phyloP scores from a whole-genome alignment of 2,797 vertebrate genomes.

The Esox lucius region DNA sequence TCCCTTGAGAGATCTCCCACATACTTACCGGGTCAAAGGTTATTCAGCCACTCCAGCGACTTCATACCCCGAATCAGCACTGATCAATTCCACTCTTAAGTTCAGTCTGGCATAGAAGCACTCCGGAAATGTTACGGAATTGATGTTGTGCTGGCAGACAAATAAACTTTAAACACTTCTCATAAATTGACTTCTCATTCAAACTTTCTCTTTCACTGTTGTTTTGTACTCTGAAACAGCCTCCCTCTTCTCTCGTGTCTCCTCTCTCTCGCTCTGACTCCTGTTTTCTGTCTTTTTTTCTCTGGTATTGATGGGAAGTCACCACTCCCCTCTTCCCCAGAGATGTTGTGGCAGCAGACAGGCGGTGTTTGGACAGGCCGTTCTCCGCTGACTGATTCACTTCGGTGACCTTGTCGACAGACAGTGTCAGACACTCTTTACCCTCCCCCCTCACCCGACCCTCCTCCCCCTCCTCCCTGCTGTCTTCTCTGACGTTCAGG shows the following conservation, averaged over 20 bases:
- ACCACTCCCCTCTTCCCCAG: conserved; percentile 49
- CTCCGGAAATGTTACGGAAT: conserved; percentile 55
- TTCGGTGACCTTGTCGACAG: conserved; percentile 47
- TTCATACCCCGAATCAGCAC: conserved; percentile 24
- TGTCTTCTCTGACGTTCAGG: not conserved
- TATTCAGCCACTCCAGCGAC: conserved; percentile 33
- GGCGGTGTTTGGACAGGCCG: conserved; percentile 47
- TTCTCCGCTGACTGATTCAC: conserved; percentile 44
- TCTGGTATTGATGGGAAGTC: conserved; percentile 58
- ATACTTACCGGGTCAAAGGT: conserved; percentile 44
- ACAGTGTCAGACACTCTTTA: not conserved
- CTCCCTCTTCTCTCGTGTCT: conserved; percentile 21
- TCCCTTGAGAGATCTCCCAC: conserved; percentile 52
- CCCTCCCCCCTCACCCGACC: not conserved
- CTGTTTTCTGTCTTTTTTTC: conserved; percentile 29
- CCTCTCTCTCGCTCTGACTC: conserved; percentile 27
- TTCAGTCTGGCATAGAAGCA: conserved; percentile 48
- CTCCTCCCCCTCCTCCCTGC: not conserved
- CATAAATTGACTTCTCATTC: conserved; percentile 7
- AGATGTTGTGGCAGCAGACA: conserved; percentile 52
- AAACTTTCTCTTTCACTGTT: not conserved
- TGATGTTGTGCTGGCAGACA: conserved; percentile 26
- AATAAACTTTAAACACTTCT: conserved; percentile 3
- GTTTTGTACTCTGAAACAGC: conserved; percentile 8
- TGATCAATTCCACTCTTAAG: conserved; percentile 69